Base-by-base conservation (phyloP, 2,797 vertebrate genomes). In the Nannoperca obscura region DNA sequence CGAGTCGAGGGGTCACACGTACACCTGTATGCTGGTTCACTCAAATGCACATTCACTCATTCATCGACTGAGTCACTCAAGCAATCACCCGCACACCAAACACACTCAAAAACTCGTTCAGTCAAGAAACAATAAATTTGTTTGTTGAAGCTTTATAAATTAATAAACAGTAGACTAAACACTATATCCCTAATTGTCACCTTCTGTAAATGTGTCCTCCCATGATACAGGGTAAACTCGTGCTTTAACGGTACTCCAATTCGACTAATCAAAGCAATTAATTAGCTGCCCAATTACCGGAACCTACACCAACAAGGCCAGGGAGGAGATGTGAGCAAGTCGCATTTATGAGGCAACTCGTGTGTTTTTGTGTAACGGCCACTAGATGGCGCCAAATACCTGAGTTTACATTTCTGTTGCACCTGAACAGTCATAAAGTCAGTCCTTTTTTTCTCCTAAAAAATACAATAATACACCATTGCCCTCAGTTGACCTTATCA, bases 321-420 rank as follows among this genome's bases (percentile, higher is more conserved):
- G 24, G 75, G 61, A 64, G 57, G 12, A 71, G 60, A 46, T 24
- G 9, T 8, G 20, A 57, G 32, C 24, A 20, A 36, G 61, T 3
- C 44, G 40, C 46, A 24, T 59, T 50, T 46, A 27, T 14, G 19
- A 32, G n/a, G 36, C 55, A 40, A 10, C 19, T 0, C 0, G 1
- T 88, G 92, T 81, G 80, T 38, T 88, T 91, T 42, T 71, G 36
- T 2, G 7, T 2, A 19, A 4, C 0, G 0, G 5, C 79, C 93
- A 86, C 90, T 87, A 94, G 92, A 93, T 93, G 92, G 78, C 77
- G 69, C 71, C 88, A 93, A 49, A 89, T 89, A 89, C 63, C 74
- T 63, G 66, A 24, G 0, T 76, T 85, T 77, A 7, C 52, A 17
- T 59, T 14, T 53, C 7, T 55, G 11, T 8, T 53, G 22, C 10